Evolutionary conservation across 2,113 vertebrate species (phyloP).

Genomic region (Piaya cayana): DNA sequence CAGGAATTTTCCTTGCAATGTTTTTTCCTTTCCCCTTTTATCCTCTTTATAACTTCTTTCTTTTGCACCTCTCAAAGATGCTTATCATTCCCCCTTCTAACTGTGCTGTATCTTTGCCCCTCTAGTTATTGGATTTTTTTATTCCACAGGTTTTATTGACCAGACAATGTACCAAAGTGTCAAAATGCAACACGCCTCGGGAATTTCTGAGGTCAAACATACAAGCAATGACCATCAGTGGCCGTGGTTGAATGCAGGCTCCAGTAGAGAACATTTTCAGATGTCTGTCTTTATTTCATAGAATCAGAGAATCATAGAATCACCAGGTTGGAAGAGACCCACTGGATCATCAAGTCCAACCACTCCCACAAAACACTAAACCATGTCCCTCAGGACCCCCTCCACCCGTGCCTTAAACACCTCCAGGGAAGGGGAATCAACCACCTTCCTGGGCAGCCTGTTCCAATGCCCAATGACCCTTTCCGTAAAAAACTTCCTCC

Average conservation of each 20-base stretch:
- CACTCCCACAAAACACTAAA: too few species aligned
- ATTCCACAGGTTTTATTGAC: neutral
- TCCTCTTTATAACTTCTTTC: neutral
- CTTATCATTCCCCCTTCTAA: neutral
- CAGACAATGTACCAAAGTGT: neutral
- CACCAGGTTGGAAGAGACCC: too few species aligned
- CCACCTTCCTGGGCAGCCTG: too few species aligned
- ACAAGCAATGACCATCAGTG: neutral
- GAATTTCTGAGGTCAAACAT: neutral
- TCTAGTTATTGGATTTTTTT: neutral
- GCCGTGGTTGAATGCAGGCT: neutral
- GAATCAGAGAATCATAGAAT: too few species aligned
- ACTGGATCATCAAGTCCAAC: too few species aligned
- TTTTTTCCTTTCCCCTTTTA: neutral
- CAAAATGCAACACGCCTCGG: neutral
- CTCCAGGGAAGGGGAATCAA: too few species aligned
- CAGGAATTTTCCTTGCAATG: neutral
- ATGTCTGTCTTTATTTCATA: neutral
- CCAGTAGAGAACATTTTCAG: neutral
- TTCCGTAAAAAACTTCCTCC: too few species aligned
- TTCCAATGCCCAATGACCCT: too few species aligned
- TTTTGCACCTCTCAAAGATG: neutral
- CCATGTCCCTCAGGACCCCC: too few species aligned
- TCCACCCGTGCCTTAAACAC: too few species aligned
- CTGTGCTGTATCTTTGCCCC: neutral